These are phyloP conservation scores for Fistularia tabacaria DNA, from an alignment of 2,797 vertebrate species.

Conservation along the genomic window DNA sequence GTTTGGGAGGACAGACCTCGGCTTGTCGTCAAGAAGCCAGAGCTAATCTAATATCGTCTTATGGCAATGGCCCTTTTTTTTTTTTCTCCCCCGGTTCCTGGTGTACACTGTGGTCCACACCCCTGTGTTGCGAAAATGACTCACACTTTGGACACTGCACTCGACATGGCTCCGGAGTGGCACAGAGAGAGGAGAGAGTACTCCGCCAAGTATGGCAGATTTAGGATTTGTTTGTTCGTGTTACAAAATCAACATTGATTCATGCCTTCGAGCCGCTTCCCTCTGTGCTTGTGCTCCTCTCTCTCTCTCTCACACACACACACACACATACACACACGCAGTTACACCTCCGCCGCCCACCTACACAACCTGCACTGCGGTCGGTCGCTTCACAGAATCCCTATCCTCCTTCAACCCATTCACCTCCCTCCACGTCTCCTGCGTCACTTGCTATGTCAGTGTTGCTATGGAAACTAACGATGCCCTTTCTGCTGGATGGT, in stretches of 20 bases:
- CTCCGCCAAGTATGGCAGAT: conserved; percentile 19
- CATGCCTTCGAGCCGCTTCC: conserved; percentile 16
- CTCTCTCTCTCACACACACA: too few relatives aligned
- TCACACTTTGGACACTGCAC: conserved; percentile 60
- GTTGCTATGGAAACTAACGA: conserved; percentile 77
- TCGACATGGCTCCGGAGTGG: conserved; percentile 37
- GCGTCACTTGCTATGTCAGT: conserved; percentile 71
- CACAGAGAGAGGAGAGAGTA: conserved; percentile 32
- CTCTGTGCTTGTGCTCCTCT: background rate
- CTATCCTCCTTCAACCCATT: conserved; percentile 43
- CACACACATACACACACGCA: conserved; percentile 3
- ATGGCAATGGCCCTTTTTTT: conserved; percentile 22
- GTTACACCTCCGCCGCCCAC: conserved; percentile 24
- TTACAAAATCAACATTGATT: conserved; percentile 23
- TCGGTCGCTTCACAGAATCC: conserved; percentile 9
- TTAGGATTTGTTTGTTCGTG: background rate
- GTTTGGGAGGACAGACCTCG: conserved; percentile 1
- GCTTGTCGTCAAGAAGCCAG: conserved; percentile 32
- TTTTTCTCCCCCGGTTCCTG: conserved; percentile 10
- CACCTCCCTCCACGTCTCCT: conserved; percentile 47
- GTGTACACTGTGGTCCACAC: background rate
- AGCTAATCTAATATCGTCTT: conserved; percentile 29
- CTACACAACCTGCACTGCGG: conserved; percentile 58
- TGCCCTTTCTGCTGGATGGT: conserved; percentile 64
- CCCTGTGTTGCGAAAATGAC: conserved; percentile 52